These are phyloP conservation scores for Circaetus cinerascens DNA, from an alignment of 2,113 vertebrate species.

Conservation along the genomic window DNA sequence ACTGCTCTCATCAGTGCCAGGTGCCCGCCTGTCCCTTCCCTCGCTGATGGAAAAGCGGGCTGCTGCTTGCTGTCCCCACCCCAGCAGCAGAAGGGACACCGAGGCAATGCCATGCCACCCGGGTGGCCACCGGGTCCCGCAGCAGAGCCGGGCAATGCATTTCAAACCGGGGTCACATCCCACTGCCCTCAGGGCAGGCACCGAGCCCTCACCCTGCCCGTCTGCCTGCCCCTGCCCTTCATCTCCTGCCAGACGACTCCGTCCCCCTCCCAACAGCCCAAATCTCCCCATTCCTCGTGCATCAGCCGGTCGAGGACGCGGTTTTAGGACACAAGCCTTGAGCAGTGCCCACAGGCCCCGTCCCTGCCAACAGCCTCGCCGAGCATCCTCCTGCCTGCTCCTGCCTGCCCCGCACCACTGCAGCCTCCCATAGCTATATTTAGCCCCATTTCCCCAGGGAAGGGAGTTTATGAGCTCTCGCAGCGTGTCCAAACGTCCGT, in stretches of 20 bases:
- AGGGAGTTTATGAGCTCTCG: background rate
- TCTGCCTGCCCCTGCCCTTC: background rate
- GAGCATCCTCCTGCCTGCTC: background rate
- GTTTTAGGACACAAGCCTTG: background rate
- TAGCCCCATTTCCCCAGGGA: background rate
- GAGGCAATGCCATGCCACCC: background rate
- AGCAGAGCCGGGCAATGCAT: rapidly evolving
- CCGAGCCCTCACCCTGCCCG: background rate
- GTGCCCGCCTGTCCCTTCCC: background rate
- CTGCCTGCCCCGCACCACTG: background rate
- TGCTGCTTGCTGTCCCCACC: background rate
- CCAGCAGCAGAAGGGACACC: background rate
- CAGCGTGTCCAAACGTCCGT: background rate
- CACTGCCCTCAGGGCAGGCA: background rate
- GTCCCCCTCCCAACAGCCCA: background rate
- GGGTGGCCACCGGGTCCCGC: rapidly evolving
- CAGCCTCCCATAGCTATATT: background rate
- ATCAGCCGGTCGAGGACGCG: rapidly evolving
- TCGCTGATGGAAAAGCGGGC: background rate
- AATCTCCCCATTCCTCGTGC: rapidly evolving
- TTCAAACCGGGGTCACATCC: background rate
- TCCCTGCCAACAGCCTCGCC: background rate
- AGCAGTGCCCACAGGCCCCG: rapidly evolving
- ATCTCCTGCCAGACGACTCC: background rate
- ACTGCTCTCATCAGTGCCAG: background rate